Evolutionary conservation across 2,113 vertebrate genomes (phyloP).

Genomic region (Neolamprologus ventralis): DNA sequence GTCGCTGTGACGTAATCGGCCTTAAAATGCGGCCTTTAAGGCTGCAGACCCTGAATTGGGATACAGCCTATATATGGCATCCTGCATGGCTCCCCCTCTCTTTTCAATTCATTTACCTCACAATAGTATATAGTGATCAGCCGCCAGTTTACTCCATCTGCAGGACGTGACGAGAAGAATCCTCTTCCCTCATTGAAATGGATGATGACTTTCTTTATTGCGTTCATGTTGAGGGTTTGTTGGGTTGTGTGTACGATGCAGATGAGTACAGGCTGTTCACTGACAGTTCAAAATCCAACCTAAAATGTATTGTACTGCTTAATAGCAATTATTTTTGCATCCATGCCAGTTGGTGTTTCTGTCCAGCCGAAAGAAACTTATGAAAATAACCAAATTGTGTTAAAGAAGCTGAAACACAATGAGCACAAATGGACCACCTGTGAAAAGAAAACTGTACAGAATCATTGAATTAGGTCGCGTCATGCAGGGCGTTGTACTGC

Average conservation of each 20-base stretch:
- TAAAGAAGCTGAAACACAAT: neutral
- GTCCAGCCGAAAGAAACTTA: rapidly evolving
- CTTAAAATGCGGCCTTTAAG: no score
- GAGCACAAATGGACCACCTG: neutral
- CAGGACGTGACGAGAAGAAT: neutral
- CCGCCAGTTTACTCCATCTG: neutral
- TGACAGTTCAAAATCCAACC: neutral
- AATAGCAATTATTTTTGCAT: neutral
- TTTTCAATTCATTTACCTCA: neutral
- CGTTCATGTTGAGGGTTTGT: neutral
- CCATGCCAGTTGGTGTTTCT: neutral
- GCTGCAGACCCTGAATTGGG: no score
- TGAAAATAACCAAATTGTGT: neutral
- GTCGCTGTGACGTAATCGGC: no score
- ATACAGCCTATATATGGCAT: neutral
- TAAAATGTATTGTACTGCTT: neutral
- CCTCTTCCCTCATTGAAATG: neutral
- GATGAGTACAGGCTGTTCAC: neutral
- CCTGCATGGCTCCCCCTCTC: neutral
- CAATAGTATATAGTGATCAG: neutral
- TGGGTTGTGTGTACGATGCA: neutral
- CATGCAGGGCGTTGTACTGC: rapidly evolving
- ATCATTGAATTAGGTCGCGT: neutral
- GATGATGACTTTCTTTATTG: neutral
- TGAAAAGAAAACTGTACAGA: neutral